Evolutionary conservation across 2,113 vertebrate genomes (phyloP).

Genomic region (Myrmecobius fasciatus): DNA sequence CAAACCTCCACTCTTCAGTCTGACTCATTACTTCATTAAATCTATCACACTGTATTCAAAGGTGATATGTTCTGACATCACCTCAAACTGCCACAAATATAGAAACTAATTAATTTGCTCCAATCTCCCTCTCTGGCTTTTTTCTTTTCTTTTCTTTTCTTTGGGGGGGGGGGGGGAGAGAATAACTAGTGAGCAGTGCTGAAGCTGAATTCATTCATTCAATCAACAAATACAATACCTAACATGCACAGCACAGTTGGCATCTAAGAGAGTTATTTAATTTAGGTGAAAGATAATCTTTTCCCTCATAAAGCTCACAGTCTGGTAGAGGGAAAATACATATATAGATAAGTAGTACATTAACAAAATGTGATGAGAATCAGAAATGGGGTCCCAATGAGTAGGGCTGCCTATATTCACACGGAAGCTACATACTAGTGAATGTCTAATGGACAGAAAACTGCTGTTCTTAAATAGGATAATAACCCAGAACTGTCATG

Average conservation of each 20-base stretch:
- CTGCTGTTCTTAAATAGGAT: background rate
- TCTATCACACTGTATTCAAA: background rate
- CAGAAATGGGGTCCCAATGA: background rate
- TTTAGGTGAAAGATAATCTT: background rate
- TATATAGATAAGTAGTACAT: background rate
- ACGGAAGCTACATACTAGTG: background rate
- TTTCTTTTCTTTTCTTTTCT: background rate
- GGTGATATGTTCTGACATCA: background rate
- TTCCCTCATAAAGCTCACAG: background rate
- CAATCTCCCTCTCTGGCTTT: background rate
- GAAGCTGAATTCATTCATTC: background rate
- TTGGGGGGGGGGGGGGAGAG: background rate
- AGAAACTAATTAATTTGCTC: background rate
- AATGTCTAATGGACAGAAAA: background rate
- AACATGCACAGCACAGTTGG: background rate
- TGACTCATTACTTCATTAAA: background rate
- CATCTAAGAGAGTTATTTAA: background rate
- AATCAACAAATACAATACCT: background rate
- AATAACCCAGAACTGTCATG: background rate
- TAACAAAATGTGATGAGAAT: background rate
- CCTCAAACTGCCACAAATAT: background rate
- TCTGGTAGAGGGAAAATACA: background rate
- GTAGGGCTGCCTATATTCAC: background rate
- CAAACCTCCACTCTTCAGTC: background rate
- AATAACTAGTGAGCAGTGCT: background rate